phyloP scores from a whole-genome alignment of 2,113 vertebrate genomes.

The Odobenus rosmarus region DNA sequence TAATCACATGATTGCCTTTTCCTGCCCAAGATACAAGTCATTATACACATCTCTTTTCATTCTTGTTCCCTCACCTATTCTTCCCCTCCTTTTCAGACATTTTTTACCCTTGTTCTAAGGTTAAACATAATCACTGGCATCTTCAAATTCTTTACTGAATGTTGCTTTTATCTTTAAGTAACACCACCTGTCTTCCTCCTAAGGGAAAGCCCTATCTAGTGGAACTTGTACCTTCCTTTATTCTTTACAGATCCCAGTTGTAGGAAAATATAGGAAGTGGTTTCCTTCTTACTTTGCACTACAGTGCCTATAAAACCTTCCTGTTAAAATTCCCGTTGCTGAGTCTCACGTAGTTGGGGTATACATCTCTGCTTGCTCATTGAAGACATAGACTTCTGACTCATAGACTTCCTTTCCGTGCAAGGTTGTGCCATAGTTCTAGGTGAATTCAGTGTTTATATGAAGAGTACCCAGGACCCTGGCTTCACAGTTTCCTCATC shows the following conservation, averaged over 20 bases:
- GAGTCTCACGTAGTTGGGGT: background rate
- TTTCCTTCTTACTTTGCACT: background rate
- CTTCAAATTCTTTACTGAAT: slow-evolving; percentile 19
- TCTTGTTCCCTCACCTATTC: background rate
- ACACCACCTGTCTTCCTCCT: background rate
- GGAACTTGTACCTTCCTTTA: background rate
- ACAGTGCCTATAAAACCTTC: background rate
- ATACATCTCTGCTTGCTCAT: background rate
- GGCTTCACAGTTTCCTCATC: background rate
- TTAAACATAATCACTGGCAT: background rate
- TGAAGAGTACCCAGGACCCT: background rate
- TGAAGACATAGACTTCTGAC: background rate
- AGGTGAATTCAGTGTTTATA: background rate
- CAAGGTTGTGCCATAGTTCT: background rate
- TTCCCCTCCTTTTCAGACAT: background rate
- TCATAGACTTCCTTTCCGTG: background rate
- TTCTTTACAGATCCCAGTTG: background rate
- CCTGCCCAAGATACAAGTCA: background rate
- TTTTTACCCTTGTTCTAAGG: background rate
- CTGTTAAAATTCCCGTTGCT: background rate
- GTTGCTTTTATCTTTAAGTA: slow-evolving; percentile 13
- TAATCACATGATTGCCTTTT: background rate
- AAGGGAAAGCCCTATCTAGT: background rate
- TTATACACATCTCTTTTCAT: background rate
- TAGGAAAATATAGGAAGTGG: background rate